phyloP scores from a whole-genome alignment of 2,888 invertebrate genomes.

The Scaptomyza reducta region DNA sequence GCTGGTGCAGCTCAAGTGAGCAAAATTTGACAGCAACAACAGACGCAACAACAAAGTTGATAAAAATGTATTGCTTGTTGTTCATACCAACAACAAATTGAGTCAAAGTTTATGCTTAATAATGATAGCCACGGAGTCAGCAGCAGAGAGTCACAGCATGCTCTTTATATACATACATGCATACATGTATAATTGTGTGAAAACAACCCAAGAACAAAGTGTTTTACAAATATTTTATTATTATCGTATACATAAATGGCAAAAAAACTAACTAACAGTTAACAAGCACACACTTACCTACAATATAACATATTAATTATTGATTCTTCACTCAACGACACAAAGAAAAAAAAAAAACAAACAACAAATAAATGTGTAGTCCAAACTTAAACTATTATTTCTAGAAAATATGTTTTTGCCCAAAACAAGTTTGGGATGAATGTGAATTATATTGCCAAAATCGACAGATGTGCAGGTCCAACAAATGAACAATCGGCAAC shows the following conservation, averaged over 20 bases:
- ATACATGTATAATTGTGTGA: neutral
- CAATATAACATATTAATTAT: slow-evolving; percentile 2
- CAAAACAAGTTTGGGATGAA: neutral
- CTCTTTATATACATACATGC: neutral
- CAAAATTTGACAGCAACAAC: slow-evolving; percentile 9
- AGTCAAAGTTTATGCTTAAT: slow-evolving; percentile 49
- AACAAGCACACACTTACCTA: slow-evolving; percentile 18
- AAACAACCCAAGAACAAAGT: slow-evolving; percentile 1
- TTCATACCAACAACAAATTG: slow-evolving; percentile 37
- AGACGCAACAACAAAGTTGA: slow-evolving; percentile 22
- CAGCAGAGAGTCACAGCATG: slow-evolving; percentile 19
- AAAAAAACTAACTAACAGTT: slow-evolving; percentile 4
- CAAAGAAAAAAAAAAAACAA: neutral
- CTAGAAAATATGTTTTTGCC: neutral
- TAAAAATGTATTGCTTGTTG: slow-evolving; percentile 37
- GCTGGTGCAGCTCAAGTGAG: slow-evolving; percentile 92
- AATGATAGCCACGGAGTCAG: slow-evolving; percentile 12
- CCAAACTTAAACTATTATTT: slow-evolving; percentile 8
- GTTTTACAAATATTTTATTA: slow-evolving; percentile 2
- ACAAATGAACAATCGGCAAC: too few species aligned
- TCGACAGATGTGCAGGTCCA: neutral
- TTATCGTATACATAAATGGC: slow-evolving; percentile 2
- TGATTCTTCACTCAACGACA: slow-evolving; percentile 37
- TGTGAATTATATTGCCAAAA: neutral
- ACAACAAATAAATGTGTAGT: slow-evolving; percentile 62